Base-by-base conservation (phyloP, 2,797 vertebrate genomes). In the Cheirogaleus major region DNA sequence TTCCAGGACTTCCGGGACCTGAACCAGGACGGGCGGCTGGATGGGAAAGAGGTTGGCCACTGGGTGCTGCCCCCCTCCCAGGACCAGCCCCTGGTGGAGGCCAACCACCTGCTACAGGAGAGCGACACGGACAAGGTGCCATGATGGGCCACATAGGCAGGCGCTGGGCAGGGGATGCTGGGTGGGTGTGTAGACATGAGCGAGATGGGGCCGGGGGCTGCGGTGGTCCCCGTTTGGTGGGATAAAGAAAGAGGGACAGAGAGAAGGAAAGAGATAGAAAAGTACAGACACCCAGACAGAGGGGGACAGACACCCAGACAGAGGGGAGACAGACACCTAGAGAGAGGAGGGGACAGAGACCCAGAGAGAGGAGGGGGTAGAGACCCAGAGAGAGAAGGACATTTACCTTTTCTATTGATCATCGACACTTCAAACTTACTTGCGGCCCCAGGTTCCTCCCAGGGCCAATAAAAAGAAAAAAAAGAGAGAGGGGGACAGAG, bases 11-110 rank as follows among this genome's bases (percentile, higher is more conserved):
- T 99, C 98, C 99, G 99, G 85, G 99, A 99, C 35, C 3, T 96
- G 41, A 99, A 99, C 98, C 99, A 99, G 98, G 99, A 99, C 0
- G 99, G 99, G 5, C 98, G 97, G 90, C 97, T 99, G 97, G 99
- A 99, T 22, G 96, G 95, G 11, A 67, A 14, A 0, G 99, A 99
- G 96, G 98, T 99, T 0, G 98, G 99, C 63, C 95, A 99, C n/a
- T 99, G 99, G 99, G 98, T 99, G 95, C 96, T 99, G 48, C 99
- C 99, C 0, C 98, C 98, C 0, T 99, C 99, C 63, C 99, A 99
- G 1, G 99, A 99, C 98, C 99, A 99, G 18, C 99, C 99, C 0
- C 99, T 99, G 81, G 99, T 99, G 22, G 99, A 99, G 93, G 99
- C 99, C 95, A 99, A 98, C 90, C 99, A 99, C 96, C 97, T 99